Percentiles rank a stretch among this genome's conserved stretches.
phyloP scores from a whole-genome alignment of 1,140 invertebrate species.

The Eufriesea mexicana region DNA sequence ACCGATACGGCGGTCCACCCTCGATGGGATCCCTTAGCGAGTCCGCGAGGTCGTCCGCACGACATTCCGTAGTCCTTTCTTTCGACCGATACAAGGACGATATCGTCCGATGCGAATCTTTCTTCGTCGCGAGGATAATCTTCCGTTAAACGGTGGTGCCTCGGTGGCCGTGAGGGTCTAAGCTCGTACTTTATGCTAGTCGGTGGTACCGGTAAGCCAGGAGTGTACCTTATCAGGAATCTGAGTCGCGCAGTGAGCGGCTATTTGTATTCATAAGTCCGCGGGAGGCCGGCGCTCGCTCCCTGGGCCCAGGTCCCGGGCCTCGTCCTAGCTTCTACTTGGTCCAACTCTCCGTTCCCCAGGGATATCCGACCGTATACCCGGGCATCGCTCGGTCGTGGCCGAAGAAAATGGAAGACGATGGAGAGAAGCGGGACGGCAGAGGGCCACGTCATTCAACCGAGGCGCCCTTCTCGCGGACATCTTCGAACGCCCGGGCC shows the following conservation, averaged over 20 bases:
- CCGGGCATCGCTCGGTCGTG: slow-evolving; percentile 18
- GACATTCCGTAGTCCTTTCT: slow-evolving; percentile 15
- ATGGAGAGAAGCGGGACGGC: slow-evolving; percentile 8
- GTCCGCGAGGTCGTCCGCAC: neutral
- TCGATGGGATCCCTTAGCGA: neutral
- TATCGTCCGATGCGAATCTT: slow-evolving; percentile 59
- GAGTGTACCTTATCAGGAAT: slow-evolving; percentile 79
- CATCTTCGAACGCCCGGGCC: slow-evolving; percentile 37
- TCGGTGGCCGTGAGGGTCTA: slow-evolving; percentile 40
- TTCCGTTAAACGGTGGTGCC: slow-evolving; percentile 76
- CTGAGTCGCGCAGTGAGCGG: slow-evolving; percentile 82
- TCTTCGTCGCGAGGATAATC: slow-evolving; percentile 72
- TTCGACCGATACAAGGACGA: slow-evolving; percentile 39
- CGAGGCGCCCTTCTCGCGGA: slow-evolving; percentile 57
- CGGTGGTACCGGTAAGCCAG: slow-evolving; percentile 53
- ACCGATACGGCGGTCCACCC: slow-evolving; percentile 1
- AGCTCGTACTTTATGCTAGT: slow-evolving; percentile 65
- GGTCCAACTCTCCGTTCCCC: slow-evolving; percentile 33
- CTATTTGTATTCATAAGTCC: slow-evolving; percentile 84
- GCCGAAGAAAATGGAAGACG: slow-evolving; percentile 27
- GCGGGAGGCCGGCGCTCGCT: slow-evolving; percentile 81
- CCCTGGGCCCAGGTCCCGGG: slow-evolving; percentile 46
- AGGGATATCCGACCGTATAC: slow-evolving; percentile 33
- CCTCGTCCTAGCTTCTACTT: slow-evolving; percentile 47
- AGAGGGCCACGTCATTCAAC: slow-evolving; percentile 68